These are phyloP conservation scores for Tolmerus cingulatus DNA, from an alignment of 2,888 invertebrate genomes.

Conservation along the genomic window DNA sequence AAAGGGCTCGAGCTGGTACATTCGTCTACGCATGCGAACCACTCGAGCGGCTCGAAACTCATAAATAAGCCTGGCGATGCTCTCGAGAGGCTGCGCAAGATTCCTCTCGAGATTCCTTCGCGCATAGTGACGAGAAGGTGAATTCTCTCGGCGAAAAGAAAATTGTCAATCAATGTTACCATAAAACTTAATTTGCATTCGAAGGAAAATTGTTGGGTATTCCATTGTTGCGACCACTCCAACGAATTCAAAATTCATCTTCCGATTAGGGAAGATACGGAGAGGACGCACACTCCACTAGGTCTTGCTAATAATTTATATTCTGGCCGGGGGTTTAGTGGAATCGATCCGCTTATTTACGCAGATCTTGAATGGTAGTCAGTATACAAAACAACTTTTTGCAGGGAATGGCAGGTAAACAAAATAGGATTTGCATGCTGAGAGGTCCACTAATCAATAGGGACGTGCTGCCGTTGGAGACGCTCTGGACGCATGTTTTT, in stretches of 20 bases:
- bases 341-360: background rate
- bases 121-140: slow-evolving; percentile 32
- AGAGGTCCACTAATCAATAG: slow-evolving; percentile 7
- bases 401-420: background rate
- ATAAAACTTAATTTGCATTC: slow-evolving; percentile 49
- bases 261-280: slow-evolving; percentile 19
- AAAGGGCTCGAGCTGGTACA: background rate
- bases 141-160: slow-evolving; percentile 31
- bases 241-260: slow-evolving; percentile 30
- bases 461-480: background rate
- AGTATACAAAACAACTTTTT: slow-evolving; percentile 12
- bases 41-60: background rate
- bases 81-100: background rate
- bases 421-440: background rate
- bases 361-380: slow-evolving; percentile 14
- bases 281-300: background rate
- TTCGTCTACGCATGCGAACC: slow-evolving; percentile 13
- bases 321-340: background rate
- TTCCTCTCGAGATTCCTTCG: background rate
- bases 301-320: slow-evolving; percentile 9
- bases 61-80: slow-evolving; percentile 25
- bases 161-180: slow-evolving; percentile 48
- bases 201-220: slow-evolving; percentile 47
- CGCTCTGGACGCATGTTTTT: slow-evolving; percentile 6
- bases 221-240: slow-evolving; percentile 36